phyloP scores from a whole-genome alignment of 2,113 vertebrate genomes.

The Stegastes partitus region DNA sequence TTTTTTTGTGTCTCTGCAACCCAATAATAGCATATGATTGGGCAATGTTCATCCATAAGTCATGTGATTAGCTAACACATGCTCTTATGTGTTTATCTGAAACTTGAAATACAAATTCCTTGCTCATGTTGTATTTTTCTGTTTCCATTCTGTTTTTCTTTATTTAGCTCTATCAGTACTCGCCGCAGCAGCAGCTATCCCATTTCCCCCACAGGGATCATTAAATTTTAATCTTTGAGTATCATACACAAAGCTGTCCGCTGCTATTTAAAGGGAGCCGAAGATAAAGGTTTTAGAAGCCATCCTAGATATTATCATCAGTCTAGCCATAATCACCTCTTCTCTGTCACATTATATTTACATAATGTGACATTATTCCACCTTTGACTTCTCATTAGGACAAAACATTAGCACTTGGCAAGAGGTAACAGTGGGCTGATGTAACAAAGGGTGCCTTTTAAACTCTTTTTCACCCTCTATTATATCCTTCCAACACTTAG shows the following conservation, averaged over 20 bases:
- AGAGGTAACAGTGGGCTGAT: constrained; percentile 46
- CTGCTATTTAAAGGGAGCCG: constrained; percentile 57
- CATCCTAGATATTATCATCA: constrained; percentile 55
- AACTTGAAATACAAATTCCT: constrained; percentile 15
- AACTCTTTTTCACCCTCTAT: constrained; percentile 53
- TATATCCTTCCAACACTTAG: constrained; percentile 41
- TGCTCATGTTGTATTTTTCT: constrained; percentile 22
- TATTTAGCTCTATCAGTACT: constrained; percentile 36
- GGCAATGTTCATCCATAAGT: background rate
- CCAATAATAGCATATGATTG: background rate
- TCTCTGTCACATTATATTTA: constrained; percentile 71
- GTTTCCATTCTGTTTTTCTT: constrained; percentile 30
- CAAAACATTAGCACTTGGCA: constrained; percentile 62
- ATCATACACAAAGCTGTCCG: constrained; percentile 68
- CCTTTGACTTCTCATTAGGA: constrained; percentile 71
- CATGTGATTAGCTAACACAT: constrained; percentile 12
- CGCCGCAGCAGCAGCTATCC: constrained; percentile 45
- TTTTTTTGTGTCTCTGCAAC: background rate
- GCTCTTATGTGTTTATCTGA: constrained; percentile 18
- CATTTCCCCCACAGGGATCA: constrained; percentile 55
- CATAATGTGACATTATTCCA: constrained; percentile 72
- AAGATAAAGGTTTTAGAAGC: constrained; percentile 63
- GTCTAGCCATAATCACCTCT: constrained; percentile 62
- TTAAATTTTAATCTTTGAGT: constrained; percentile 74
- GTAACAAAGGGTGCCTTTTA: constrained; percentile 58